phyloP scores from a whole-genome alignment of 2,888 invertebrate genomes.

The Ctenicera cuprea region DNA sequence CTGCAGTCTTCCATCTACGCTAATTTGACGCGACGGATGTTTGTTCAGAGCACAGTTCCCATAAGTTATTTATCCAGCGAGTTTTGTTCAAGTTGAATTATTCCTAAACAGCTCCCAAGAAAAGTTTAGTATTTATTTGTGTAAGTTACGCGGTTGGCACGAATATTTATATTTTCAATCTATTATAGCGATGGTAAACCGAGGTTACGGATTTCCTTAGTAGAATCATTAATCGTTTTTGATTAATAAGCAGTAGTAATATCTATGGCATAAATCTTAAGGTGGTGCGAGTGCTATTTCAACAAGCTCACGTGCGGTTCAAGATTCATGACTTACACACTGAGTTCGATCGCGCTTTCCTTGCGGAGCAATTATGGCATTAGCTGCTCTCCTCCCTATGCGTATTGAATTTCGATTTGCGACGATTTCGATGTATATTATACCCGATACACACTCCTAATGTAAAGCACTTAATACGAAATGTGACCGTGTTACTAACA shows the following conservation, averaged over 20 bases:
- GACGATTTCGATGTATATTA: slow-evolving; percentile 60
- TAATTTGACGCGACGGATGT: too few relatives aligned
- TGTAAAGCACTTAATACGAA: slow-evolving; percentile 62
- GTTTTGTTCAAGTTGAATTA: too few relatives aligned
- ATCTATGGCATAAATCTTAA: slow-evolving; percentile 46
- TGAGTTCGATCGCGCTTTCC: slow-evolving; percentile 44
- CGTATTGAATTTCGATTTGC: slow-evolving; percentile 61
- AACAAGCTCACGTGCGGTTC: slow-evolving; percentile 46
- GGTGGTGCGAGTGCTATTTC: slow-evolving; percentile 43
- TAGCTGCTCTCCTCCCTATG: slow-evolving; percentile 48
- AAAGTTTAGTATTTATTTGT: not conserved
- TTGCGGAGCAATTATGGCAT: slow-evolving; percentile 50
- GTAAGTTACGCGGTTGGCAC: not conserved
- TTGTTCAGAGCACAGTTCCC: too few relatives aligned
- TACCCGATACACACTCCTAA: slow-evolving; percentile 59
- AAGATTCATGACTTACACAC: slow-evolving; percentile 47
- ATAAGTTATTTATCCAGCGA: too few relatives aligned
- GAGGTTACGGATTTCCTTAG: slow-evolving; percentile 39
- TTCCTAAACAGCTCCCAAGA: too few relatives aligned
- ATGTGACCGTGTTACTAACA: slow-evolving; percentile 62
- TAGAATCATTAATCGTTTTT: slow-evolving; percentile 46
- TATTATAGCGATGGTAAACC: slow-evolving; percentile 29
- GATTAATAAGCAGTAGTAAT: slow-evolving; percentile 48
- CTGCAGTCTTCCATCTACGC: too few relatives aligned
- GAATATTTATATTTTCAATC: slow-evolving; percentile 29